phyloP scores from a whole-genome alignment of 1,140 invertebrate species.

The Panulirus ornatus region DNA sequence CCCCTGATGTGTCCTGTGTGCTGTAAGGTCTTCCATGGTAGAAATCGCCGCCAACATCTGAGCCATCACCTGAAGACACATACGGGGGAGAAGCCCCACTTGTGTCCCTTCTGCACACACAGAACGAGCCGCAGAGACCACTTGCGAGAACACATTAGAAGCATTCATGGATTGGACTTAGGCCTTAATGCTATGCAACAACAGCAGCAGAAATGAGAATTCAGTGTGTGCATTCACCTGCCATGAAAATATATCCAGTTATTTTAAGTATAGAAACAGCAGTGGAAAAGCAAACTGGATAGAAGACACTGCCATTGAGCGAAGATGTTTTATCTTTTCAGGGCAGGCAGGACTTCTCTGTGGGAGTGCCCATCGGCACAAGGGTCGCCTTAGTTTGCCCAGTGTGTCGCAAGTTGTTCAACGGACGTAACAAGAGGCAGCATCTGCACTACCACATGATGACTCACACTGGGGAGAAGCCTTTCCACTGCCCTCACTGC shows the following conservation, averaged over 20 bases:
- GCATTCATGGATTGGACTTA: constrained; percentile 52
- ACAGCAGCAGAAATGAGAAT: constrained; percentile 16
- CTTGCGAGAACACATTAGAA: constrained; percentile 68
- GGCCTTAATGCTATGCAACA: constrained; percentile 32
- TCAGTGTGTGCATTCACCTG: not conserved
- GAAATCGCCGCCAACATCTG: constrained; percentile 67
- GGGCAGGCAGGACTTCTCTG: constrained; percentile 65
- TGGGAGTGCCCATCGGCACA: constrained; percentile 56
- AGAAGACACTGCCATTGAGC: constrained; percentile 56
- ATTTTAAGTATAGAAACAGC: constrained; percentile 29
- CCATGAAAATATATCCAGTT: constrained; percentile 20
- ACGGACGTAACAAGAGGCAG: constrained; percentile 89
- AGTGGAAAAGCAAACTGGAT: constrained; percentile 54
- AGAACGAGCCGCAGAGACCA: constrained; percentile 72
- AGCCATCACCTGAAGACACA: constrained; percentile 76
- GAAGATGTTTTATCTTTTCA: constrained; percentile 70
- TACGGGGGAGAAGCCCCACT: constrained; percentile 78
- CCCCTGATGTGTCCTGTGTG: constrained; percentile 66
- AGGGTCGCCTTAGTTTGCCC: constrained; percentile 83
- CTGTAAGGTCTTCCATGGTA: constrained; percentile 69
- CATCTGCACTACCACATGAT: constrained; percentile 93
- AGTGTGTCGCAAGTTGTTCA: constrained; percentile 98
- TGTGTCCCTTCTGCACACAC: constrained; percentile 79
- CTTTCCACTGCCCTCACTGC: constrained; percentile 91
- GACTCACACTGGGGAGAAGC: constrained; percentile 98